Evolutionary conservation across 2,797 vertebrate species (phyloP).

Genomic region (Sandelia bainsii): DNA sequence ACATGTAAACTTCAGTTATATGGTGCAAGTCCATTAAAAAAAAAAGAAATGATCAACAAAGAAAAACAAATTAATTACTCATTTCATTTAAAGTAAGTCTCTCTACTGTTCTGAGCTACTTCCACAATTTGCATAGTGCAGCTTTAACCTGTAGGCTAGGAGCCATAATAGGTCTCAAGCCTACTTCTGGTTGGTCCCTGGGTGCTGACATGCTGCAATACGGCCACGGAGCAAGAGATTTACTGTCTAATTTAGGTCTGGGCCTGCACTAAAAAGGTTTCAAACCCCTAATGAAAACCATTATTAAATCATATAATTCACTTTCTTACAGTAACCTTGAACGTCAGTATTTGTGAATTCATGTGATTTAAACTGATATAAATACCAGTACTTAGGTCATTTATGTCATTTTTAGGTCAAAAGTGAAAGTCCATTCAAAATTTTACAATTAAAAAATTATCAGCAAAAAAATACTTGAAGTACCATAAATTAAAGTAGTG

Average conservation of each 20-base stretch:
- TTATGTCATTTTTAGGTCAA: no score
- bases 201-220: constrained; percentile 69
- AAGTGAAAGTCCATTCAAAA: no score
- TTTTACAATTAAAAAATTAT: no score
- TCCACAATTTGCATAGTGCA: constrained; percentile 13
- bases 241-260: constrained; percentile 61
- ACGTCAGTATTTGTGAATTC: background rate
- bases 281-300: constrained; percentile 10
- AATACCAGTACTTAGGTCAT: no score
- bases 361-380: background rate
- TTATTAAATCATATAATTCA: background rate
- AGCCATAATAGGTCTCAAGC: constrained; percentile 59
- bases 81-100: background rate
- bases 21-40: background rate
- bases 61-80: no score
- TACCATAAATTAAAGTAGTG: no score
- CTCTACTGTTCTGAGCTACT: background rate
- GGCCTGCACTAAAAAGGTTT: constrained; percentile 33
- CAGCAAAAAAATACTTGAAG: no score
- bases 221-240: constrained; percentile 67
- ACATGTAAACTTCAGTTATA: background rate
- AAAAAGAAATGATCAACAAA: background rate
- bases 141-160: constrained; percentile 52
- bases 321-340: background rate
- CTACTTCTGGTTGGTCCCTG: constrained; percentile 70